These are phyloP conservation scores for Yponomeuta evonymella DNA, from an alignment of 2,888 invertebrate species.

Conservation along the genomic window DNA sequence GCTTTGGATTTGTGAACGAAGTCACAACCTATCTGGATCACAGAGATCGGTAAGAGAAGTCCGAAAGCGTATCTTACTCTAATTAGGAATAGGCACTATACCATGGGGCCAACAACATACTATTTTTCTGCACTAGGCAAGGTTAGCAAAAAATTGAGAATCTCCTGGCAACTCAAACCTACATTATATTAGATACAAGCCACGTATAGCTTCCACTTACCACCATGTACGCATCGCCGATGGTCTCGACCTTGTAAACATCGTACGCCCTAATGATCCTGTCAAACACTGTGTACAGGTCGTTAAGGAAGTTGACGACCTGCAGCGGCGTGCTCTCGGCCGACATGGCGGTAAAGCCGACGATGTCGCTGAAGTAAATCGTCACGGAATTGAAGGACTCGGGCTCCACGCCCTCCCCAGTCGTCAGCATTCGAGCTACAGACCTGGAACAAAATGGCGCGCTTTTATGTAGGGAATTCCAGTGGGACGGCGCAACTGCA, in stretches of 20 bases:
- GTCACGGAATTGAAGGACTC: slow-evolving; percentile 96
- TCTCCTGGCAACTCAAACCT: no score
- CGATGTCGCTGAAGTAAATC: slow-evolving; percentile 98
- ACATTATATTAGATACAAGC: no score
- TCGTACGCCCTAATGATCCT: slow-evolving; percentile 97
- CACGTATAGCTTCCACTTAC: slow-evolving; percentile 43
- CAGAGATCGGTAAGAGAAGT: no score
- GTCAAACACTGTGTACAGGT: slow-evolving; percentile 98
- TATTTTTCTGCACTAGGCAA: no score
- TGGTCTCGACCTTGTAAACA: slow-evolving; percentile 98
- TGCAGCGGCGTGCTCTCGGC: slow-evolving; percentile 95
- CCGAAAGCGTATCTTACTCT: no score
- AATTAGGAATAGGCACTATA: no score
- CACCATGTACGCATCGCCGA: slow-evolving; percentile 87
- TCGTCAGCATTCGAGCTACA: slow-evolving; percentile 90
- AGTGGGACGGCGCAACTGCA: neutral
- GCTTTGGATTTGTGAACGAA: no score
- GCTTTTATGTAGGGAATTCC: neutral
- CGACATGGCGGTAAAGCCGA: slow-evolving; percentile 96
- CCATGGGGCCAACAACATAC: no score
- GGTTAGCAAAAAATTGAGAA: neutral
- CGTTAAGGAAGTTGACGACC: slow-evolving; percentile 97
- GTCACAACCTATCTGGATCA: no score
- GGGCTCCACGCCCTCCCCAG: slow-evolving; percentile 92
- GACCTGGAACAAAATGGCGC: slow-evolving; percentile 76